phyloP scores from a whole-genome alignment of 2,888 invertebrate genomes.

The Tachina fera region DNA sequence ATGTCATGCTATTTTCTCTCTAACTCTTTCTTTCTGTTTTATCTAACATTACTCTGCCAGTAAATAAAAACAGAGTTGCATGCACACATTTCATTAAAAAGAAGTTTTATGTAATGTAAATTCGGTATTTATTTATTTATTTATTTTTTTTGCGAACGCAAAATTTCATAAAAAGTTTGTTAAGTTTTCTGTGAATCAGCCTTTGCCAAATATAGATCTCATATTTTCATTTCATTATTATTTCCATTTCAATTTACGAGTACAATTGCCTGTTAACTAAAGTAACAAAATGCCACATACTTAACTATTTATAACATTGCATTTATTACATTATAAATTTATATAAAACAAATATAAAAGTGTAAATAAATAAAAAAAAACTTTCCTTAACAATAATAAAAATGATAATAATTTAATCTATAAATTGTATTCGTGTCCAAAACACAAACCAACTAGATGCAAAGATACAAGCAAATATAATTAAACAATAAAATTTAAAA shows the following conservation, averaged over 20 bases:
- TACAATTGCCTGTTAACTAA: slow-evolving; percentile 9
- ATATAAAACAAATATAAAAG: slow-evolving; percentile 8
- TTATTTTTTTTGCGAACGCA: too few species aligned
- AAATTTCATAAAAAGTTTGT: neutral
- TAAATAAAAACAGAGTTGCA: too few species aligned
- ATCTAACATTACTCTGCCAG: too few species aligned
- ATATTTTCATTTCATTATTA: neutral
- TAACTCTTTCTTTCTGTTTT: too few species aligned
- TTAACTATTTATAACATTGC: neutral
- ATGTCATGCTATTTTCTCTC: too few species aligned
- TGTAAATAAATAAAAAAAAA: neutral
- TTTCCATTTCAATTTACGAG: neutral
- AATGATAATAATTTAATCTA: slow-evolving; percentile 34
- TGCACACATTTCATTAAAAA: too few species aligned
- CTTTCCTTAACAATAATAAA: slow-evolving; percentile 42
- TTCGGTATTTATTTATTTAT: too few species aligned
- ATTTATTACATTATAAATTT: slow-evolving; percentile 34
- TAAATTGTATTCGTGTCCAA: slow-evolving; percentile 37
- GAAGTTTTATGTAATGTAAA: too few species aligned
- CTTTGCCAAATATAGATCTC: slow-evolving; percentile 16
- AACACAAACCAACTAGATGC: neutral
- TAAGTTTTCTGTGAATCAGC: neutral
- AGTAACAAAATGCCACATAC: slow-evolving; percentile 26
- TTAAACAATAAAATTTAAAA: slow-evolving; percentile 14
- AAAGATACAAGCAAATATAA: slow-evolving; percentile 10